A percentile compares a stretch with the other conserved stretches of the same genome.
These are phyloP conservation scores for Phyllostomus hastatus DNA, from an alignment of 2,113 vertebrate species.

Conservation along the genomic window DNA sequence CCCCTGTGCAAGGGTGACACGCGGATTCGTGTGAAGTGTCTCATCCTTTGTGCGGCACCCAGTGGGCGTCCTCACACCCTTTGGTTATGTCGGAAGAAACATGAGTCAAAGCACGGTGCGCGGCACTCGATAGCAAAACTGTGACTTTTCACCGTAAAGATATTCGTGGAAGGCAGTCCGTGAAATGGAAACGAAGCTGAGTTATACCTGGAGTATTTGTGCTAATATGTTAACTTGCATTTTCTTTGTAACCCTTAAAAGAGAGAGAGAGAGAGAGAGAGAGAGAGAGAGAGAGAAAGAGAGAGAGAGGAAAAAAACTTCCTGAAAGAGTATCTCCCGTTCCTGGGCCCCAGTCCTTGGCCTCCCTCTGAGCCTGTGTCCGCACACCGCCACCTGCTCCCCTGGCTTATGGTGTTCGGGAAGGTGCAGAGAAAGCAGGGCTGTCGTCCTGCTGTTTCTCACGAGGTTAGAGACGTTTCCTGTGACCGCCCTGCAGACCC, in stretches of 20 bases:
- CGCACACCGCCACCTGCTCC: not conserved
- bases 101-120: not conserved
- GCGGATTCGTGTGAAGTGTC: not conserved
- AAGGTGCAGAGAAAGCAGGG: not conserved
- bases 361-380: not conserved
- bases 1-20: not conserved
- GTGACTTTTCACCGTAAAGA: not conserved
- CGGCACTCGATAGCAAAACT: not conserved
- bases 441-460: accelerated
- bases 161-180: not conserved
- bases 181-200: not conserved
- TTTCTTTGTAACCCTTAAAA: not conserved
- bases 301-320: not conserved
- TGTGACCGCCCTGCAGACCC: not conserved
- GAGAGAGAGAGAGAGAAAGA: not conserved
- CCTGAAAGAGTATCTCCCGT: not conserved
- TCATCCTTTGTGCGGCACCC: not conserved
- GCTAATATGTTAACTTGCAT: not conserved
- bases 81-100: not conserved
- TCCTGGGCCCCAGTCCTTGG: not conserved
- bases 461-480: not conserved
- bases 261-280: not conserved
- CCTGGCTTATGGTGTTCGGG: not conserved
- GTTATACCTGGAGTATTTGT: not conserved
- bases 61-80: not conserved